These are phyloP conservation scores for Melanerpes formicivorus DNA, from an alignment of 2,113 vertebrate genomes.

Conservation along the genomic window DNA sequence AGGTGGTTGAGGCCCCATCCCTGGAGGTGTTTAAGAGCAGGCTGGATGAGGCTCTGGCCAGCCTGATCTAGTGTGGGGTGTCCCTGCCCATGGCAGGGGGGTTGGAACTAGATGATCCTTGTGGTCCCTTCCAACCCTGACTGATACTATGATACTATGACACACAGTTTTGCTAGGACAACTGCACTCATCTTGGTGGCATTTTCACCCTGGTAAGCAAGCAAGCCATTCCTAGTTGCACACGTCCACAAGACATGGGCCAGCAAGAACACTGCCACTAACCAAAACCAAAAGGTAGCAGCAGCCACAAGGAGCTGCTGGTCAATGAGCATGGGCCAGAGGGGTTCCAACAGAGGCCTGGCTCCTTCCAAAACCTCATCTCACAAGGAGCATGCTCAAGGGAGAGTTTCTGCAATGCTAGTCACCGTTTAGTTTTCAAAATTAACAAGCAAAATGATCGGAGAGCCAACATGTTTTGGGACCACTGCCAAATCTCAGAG, in stretches of 20 bases:
- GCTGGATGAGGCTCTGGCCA: no score
- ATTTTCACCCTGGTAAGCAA: not conserved
- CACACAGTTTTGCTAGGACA: not conserved
- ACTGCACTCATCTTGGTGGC: not conserved
- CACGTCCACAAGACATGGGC: not conserved
- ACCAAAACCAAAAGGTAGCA: not conserved
- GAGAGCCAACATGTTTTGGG: not conserved
- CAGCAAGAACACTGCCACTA: not conserved
- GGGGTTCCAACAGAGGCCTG: not conserved
- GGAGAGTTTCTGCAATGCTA: not conserved
- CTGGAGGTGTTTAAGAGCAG: no score
- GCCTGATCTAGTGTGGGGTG: no score
- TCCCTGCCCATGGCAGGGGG: no score
- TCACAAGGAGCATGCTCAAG: not conserved
- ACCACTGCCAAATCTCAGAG: not conserved
- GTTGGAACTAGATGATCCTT: no score
- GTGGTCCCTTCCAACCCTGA: no score
- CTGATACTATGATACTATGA: no score
- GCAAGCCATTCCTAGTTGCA: not conserved
- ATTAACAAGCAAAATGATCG: not conserved
- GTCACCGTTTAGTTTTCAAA: slow-evolving; percentile 41
- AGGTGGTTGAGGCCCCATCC: no score
- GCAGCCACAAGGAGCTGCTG: not conserved
- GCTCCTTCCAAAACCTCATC: not conserved
- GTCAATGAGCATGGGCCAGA: not conserved